Evolutionary conservation across 2,113 vertebrate genomes (phyloP).

Genomic region (Thamnophis sirtalis): DNA sequence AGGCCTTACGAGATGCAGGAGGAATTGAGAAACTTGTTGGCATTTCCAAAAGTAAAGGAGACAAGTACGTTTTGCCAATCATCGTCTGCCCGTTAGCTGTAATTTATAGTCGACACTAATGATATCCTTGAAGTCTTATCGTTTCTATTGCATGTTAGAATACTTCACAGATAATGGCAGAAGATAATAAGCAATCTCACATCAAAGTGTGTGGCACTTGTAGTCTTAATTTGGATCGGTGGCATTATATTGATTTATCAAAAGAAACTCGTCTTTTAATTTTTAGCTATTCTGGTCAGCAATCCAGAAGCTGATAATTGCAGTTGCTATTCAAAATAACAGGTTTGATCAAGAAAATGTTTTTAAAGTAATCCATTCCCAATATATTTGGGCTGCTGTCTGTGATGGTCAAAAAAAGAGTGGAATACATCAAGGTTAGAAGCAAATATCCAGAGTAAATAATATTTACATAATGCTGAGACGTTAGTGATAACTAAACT

Average conservation of each 20-base stretch:
- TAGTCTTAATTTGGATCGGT: not conserved
- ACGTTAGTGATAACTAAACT: not conserved
- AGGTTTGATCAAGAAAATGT: not conserved
- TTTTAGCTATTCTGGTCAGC: not conserved
- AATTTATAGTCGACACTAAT: slow-evolving; percentile 10
- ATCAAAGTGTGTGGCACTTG: not conserved
- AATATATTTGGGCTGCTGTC: not conserved
- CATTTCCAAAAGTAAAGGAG: slow-evolving; percentile 99
- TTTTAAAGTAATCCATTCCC: not conserved
- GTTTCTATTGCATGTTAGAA: not conserved
- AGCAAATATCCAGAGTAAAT: not conserved
- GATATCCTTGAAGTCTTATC: slow-evolving; percentile 48
- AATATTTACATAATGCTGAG: not conserved
- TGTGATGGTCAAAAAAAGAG: not conserved
- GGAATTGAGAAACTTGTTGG: slow-evolving; percentile 97
- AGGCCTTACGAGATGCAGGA: slow-evolving; percentile 94
- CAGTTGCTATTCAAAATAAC: not conserved
- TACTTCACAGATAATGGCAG: not conserved
- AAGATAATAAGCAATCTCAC: not conserved
- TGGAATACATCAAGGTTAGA: not conserved
- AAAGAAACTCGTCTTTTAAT: not conserved
- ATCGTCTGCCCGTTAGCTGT: slow-evolving; percentile 35
- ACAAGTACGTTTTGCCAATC: slow-evolving; percentile 84
- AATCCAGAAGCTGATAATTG: not conserved
- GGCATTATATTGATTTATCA: not conserved